Evolutionary conservation across 2,888 invertebrate species (phyloP), one percentile per base, ranked within the genome.

Genomic region (Hemistola chrysoprasaria): DNA sequence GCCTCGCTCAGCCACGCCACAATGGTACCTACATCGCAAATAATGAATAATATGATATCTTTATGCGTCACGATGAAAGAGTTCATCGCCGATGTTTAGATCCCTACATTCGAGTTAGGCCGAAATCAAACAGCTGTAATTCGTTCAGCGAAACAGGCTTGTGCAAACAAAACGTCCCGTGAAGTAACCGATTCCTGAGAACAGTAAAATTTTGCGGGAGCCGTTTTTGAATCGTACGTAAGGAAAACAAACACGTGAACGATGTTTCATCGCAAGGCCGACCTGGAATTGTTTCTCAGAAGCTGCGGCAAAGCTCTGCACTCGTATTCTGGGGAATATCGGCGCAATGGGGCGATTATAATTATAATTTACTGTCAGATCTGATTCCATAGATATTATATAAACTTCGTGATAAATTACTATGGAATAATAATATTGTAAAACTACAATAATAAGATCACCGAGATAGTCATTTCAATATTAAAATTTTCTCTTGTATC

Each of bases 221-320:
- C 78, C 71, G 64, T 76, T 78, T 78, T 78, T 76, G 76, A 78
- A 81, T 74, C 71, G 75, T 70, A 70, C 56, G 71, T 73, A 81
- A 78, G 71, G 71, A 77, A 86, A 85, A 86, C 78, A 84, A 85
- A 85, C 78, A 83, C 65, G 65, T 59, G 71, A 67, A 56, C 68
- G 67, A 75, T 79, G 78, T 76, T 81, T 76, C 70, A 78, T 72
- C 65, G 67, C 83, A 83, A 82, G 82, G 83, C 77, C 80, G 71
- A 56, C 59, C 46, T 62, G 58, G 65, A 66, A 79, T 72, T 63
- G 68, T 63, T 84, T 84, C 82, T 53, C 11, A 65, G 84, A 82
- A 85, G 32, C 62, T 50, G 56, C 57, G 55, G 23, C 11, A 24
- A 37, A 40, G 24, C 29, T 37, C 32, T 25, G 21, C 10, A 65